These are phyloP conservation scores for Atherinomorus stipes DNA, from an alignment of 2,113 vertebrate species.

Conservation along the genomic window DNA sequence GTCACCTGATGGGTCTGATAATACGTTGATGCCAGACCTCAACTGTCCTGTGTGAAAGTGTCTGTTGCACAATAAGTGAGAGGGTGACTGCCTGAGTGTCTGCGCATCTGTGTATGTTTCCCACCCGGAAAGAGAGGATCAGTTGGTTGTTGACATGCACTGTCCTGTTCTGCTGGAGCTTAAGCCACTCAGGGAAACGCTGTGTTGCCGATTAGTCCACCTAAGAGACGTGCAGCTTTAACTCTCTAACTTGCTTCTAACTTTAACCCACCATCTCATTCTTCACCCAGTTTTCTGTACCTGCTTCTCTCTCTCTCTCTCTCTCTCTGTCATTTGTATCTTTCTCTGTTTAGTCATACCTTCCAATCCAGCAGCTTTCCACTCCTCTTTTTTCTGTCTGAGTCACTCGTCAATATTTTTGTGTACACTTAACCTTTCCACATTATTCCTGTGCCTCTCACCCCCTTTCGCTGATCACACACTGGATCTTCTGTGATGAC, in stretches of 20 bases:
- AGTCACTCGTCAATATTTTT: constrained; percentile 78
- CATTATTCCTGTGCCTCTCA: constrained; percentile 49
- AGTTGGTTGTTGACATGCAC: constrained; percentile 60
- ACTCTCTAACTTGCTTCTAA: neutral
- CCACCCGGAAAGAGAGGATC: constrained; percentile 47
- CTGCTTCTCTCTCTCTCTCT: constrained; percentile 19
- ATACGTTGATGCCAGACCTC: constrained; percentile 64
- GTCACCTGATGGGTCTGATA: constrained; percentile 78
- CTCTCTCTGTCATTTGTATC: constrained; percentile 12
- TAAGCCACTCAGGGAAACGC: constrained; percentile 46
- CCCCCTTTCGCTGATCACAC: constrained; percentile 60
- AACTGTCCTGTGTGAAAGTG: constrained; percentile 44
- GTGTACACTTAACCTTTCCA: constrained; percentile 80
- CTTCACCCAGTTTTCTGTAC: constrained; percentile 26
- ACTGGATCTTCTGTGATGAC: constrained; percentile 66
- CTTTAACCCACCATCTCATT: constrained; percentile 33
- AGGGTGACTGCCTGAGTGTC: constrained; percentile 40
- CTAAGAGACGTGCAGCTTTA: constrained; percentile 15
- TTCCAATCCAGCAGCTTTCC: constrained; percentile 50
- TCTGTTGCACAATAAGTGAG: constrained; percentile 43
- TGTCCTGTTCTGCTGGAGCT: constrained; percentile 57
- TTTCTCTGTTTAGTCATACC: constrained; percentile 51
- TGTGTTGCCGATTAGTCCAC: constrained; percentile 54
- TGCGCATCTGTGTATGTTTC: constrained; percentile 28
- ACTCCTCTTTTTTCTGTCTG: constrained; percentile 72